phyloP scores from a whole-genome alignment of 2,888 invertebrate genomes.

The Leistus spinibarbis region DNA sequence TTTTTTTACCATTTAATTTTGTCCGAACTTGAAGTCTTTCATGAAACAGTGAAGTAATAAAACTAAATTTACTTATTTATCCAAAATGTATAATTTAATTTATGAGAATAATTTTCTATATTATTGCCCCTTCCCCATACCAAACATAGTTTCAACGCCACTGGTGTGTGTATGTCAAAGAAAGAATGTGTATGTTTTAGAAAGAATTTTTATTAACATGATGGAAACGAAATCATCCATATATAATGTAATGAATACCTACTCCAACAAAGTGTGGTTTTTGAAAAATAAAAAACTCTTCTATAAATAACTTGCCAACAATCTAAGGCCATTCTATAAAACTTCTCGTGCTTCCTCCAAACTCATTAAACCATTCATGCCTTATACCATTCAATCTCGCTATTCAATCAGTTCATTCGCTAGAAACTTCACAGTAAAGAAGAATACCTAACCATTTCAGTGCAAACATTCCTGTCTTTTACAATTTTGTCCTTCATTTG shows the following conservation, averaged over 20 bases:
- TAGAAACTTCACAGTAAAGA: slow-evolving; percentile 23
- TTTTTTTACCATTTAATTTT: no score
- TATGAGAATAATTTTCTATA: no score
- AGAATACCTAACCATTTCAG: slow-evolving; percentile 22
- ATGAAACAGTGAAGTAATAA: no score
- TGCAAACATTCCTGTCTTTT: not conserved
- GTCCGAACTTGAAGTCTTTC: no score
- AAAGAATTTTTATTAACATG: not conserved
- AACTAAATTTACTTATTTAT: no score
- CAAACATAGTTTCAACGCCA: no score
- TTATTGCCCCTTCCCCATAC: no score
- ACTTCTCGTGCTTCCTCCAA: not conserved
- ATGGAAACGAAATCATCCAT: not conserved
- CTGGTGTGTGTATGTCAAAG: no score
- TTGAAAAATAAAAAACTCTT: not conserved
- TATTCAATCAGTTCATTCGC: slow-evolving; percentile 13
- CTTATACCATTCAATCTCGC: not conserved
- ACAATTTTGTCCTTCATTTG: not conserved
- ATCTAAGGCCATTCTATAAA: not conserved
- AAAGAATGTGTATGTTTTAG: no score
- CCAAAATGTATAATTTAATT: no score
- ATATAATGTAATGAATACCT: not conserved
- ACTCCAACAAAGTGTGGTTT: not conserved
- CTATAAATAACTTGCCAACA: not conserved
- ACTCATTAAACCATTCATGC: not conserved